Conservation (phyloP, 2,113 vertebrate species). For the Calidris pugnax region DNA sequence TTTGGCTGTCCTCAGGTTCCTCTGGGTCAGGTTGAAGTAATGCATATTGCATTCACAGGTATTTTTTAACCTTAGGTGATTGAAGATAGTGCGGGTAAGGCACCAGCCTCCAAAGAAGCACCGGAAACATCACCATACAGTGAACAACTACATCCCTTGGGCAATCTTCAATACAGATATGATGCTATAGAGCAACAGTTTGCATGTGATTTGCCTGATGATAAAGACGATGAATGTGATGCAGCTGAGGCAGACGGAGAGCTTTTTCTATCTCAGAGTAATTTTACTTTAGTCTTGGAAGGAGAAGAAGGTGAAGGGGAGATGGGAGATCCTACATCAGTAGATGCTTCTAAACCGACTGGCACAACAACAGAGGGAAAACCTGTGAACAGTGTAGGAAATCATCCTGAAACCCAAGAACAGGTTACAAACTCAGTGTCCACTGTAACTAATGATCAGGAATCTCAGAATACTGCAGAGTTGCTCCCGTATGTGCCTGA, state of each 20-base stretch:
- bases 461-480: conserved; percentile 62
- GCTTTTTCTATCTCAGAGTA: conserved; percentile 69
- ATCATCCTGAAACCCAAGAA: background rate
- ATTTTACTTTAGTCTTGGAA: conserved; percentile 90
- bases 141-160: conserved; percentile 75
- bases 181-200: conserved; percentile 74
- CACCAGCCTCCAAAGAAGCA: conserved; percentile 45
- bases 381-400: background rate
- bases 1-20: background rate
- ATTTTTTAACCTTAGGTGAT: conserved; percentile 54
- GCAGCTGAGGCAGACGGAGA: conserved; percentile 71
- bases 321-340: conserved; percentile 5
- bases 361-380: background rate
- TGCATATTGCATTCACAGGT: background rate
- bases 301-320: conserved; percentile 80
- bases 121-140: conserved; percentile 59
- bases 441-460: conserved; percentile 60
- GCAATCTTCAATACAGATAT: conserved; percentile 75
- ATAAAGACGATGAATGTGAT: conserved; percentile 67
- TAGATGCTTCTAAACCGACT: background rate
- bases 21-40: background rate
- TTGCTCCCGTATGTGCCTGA: conserved; percentile 77
- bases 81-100: conserved; percentile 40
- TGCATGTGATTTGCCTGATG: conserved; percentile 61
- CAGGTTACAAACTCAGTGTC: conserved; percentile 30